phyloP scores from a whole-genome alignment of 2,888 invertebrate species.

The Diaprepes abbreviatus region DNA sequence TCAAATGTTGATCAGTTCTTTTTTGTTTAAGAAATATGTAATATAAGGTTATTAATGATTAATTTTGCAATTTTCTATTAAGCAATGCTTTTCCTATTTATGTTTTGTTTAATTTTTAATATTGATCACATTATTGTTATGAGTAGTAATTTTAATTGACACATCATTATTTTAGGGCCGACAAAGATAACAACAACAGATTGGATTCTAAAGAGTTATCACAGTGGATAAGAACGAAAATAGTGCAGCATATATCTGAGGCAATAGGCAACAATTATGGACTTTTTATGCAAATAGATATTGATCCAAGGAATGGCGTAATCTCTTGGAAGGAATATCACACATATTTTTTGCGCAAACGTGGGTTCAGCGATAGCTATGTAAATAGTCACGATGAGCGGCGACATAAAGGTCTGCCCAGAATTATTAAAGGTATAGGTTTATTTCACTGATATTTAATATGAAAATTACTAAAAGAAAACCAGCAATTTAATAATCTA shows the following conservation, averaged over 20 bases:
- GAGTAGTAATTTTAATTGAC: too few relatives aligned
- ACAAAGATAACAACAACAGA: constrained; percentile 71
- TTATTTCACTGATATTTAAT: too few relatives aligned
- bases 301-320: constrained; percentile 76
- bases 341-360: constrained; percentile 78
- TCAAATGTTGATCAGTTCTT: too few relatives aligned
- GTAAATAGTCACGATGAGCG: constrained; percentile 76
- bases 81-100: too few relatives aligned
- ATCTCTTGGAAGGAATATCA: constrained; percentile 88
- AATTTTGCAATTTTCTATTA: too few relatives aligned
- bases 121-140: too few relatives aligned
- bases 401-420: constrained; percentile 75
- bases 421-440: constrained; percentile 74
- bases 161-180: constrained; percentile 73
- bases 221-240: constrained; percentile 77
- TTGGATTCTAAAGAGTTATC: constrained; percentile 76
- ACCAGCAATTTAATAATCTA: too few relatives aligned
- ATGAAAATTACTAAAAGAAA: too few relatives aligned
- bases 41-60: too few relatives aligned
- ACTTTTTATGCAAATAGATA: constrained; percentile 77
- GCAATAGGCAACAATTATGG: constrained; percentile 78
- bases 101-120: too few relatives aligned
- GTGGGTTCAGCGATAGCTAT: constrained; percentile 76
- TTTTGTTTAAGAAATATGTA: too few relatives aligned
- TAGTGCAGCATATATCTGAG: constrained; percentile 77